Percentiles rank a stretch among this genome's conserved stretches.
phyloP scores from a whole-genome alignment of 92 coral and sea anemone species.

The Bergia sp. region DNA sequence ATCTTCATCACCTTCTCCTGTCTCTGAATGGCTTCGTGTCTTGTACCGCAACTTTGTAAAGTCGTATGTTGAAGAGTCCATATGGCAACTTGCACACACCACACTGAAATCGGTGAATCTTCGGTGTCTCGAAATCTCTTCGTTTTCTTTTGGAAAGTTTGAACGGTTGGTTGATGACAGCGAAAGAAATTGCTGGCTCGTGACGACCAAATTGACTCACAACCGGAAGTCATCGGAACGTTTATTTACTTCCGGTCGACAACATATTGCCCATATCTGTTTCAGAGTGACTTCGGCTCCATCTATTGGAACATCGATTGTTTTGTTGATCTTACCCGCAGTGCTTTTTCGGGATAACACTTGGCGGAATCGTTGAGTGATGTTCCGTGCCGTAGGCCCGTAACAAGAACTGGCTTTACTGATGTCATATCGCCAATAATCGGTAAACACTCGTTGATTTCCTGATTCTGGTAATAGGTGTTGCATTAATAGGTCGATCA shows the following conservation, averaged over 20 bases:
- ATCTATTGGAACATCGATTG: not conserved
- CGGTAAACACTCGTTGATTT: not conserved
- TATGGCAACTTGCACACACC: not conserved
- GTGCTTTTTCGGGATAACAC: not conserved
- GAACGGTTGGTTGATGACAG: slow-evolving; percentile 15
- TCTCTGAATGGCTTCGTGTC: not conserved
- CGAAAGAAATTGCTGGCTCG: slow-evolving; percentile 33
- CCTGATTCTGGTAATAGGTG: not conserved
- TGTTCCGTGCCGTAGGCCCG: not conserved
- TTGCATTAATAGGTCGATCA: not conserved
- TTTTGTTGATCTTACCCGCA: not conserved
- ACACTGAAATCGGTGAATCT: not conserved
- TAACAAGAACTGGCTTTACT: not conserved
- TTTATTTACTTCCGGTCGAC: not conserved
- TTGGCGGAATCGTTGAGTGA: not conserved
- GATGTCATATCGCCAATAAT: not conserved
- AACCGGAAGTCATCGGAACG: slow-evolving; percentile 14
- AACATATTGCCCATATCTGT: not conserved
- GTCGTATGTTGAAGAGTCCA: slow-evolving; percentile 29
- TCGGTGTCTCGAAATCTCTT: not conserved
- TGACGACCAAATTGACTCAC: slow-evolving; percentile 13
- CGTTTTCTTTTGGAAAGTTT: slow-evolving; percentile 1
- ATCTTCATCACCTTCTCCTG: not conserved
- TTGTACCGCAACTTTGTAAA: slow-evolving; percentile 32
- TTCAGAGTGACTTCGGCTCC: not conserved